phyloP scores from a whole-genome alignment of 2,888 invertebrate genomes.

The Andrena dorsata region DNA sequence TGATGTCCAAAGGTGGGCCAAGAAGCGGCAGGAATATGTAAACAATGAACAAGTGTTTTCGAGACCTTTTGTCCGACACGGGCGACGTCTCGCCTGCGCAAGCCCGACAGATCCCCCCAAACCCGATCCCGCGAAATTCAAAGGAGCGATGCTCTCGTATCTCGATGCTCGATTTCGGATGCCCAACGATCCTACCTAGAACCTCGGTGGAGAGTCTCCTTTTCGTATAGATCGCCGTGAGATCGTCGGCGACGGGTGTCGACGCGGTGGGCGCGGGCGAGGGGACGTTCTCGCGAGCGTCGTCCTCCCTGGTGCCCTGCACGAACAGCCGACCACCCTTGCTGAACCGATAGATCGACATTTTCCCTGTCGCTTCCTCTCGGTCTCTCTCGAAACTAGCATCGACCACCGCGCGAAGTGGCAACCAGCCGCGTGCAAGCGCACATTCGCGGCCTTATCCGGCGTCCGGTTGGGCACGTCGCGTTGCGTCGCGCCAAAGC shows the following conservation, averaged over 20 bases:
- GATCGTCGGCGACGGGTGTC: constrained; percentile 84
- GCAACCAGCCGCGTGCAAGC: constrained; percentile 13
- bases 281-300: constrained; percentile 86
- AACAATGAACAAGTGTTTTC: too few species aligned
- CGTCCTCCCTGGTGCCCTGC: constrained; percentile 90
- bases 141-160: too few species aligned
- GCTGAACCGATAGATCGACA: constrained; percentile 93
- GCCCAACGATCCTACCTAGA: constrained; percentile 86
- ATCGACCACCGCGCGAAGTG: constrained; percentile 16
- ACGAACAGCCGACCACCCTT: constrained; percentile 92
- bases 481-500: constrained; percentile 41
- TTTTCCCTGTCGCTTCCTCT: constrained; percentile 71
- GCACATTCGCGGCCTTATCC: constrained; percentile 45
- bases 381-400: constrained; percentile 28
- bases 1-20: too few species aligned
- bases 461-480: constrained; percentile 21
- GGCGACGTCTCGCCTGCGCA: too few species aligned
- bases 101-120: background rate
- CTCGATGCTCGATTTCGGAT: constrained; percentile 31
- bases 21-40: too few species aligned
- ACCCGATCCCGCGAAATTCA: too few species aligned
- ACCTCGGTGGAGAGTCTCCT: constrained; percentile 94
- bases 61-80: too few species aligned
- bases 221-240: constrained; percentile 93
- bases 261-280: constrained; percentile 67